Evolutionary conservation across 1,140 invertebrate species (phyloP), one percentile per base, ranked within the genome.

Genomic region (Plodia interpunctella): DNA sequence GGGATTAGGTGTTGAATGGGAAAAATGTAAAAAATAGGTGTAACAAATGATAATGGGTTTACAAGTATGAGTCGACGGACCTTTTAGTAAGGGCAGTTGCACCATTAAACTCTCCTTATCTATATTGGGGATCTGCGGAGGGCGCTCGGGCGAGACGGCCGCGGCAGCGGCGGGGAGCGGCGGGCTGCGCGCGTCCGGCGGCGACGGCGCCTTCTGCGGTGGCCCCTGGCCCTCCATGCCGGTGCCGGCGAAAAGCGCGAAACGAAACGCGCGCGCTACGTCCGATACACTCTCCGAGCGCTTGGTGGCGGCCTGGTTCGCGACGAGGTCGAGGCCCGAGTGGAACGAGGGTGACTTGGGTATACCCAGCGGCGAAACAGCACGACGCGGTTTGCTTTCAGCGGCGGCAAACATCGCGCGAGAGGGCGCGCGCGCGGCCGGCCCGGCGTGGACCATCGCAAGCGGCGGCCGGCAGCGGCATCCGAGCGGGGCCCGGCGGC

Each of bases 311-410:
- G 67, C 63, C 71, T 91, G 90, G 68, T 90, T 92, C 49, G 94
- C 94, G 69, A 94, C 93, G 68, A 94, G 92, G 76, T 96, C 95
- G 60, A 96, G 89, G 28, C 94, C 94, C 81, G 94, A 95, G 78
- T 96, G 95, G 83, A 96, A 96, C 75, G 95, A 96, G 32, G 95
- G 95, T 66, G 94, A 96, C 84, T 96, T 96, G 55, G 95, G 95
- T 75, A 96, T 93, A 54, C 94, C 94, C 74, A 93, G 87, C 55
- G 90, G 90, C 68, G 90, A 91, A 71, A 90, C 85, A 69, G 78
- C 81, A 68, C 80, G 81, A 71, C 89, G 90, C 69, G 91, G 91
- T 69, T 92, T 89, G 55, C 91, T 90, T 66, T 91, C 91, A 72
- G 83, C 84, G 76, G 85, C 76, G 76, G 77, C 65, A 77, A 90